A percentile compares a stretch with the other conserved stretches of the same genome.
Evolutionary conservation across 2,797 vertebrate genomes (phyloP).

Genomic region (Podargus strigoides): DNA sequence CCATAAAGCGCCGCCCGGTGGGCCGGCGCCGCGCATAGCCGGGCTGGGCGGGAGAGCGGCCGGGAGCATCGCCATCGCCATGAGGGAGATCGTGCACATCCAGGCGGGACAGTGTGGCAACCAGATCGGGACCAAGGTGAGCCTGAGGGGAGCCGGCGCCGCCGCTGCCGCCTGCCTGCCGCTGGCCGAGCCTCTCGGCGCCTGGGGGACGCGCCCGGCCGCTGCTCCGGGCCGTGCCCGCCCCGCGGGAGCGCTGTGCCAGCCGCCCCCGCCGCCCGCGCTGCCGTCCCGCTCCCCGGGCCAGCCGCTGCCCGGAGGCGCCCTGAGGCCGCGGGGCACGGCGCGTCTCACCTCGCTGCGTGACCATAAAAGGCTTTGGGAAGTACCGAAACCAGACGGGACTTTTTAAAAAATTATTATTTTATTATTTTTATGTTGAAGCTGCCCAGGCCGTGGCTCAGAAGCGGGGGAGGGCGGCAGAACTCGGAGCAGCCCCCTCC

Average conservation of each 20-base stretch:
- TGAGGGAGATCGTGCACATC: slow-evolving; percentile 93
- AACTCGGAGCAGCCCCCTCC: no score
- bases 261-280: not conserved
- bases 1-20: slow-evolving; percentile 39
- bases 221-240: not conserved
- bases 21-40: not conserved
- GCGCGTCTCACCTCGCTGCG: not conserved
- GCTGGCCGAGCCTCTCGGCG: not conserved
- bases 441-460: not conserved
- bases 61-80: slow-evolving; percentile 20
- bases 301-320: not conserved
- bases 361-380: slow-evolving; percentile 38
- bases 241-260: not conserved
- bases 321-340: not conserved
- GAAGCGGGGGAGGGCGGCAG: not conserved
- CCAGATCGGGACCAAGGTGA: slow-evolving; percentile 92
- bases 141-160: not conserved
- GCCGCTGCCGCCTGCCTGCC: not conserved
- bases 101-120: slow-evolving; percentile 94
- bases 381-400: not conserved
- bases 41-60: not conserved
- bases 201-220: no score
- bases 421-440: not conserved
- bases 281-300: not conserved
- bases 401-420: no score